These are phyloP conservation scores for Melanargia galathea DNA, from an alignment of 2,888 invertebrate genomes.

Conservation along the genomic window DNA sequence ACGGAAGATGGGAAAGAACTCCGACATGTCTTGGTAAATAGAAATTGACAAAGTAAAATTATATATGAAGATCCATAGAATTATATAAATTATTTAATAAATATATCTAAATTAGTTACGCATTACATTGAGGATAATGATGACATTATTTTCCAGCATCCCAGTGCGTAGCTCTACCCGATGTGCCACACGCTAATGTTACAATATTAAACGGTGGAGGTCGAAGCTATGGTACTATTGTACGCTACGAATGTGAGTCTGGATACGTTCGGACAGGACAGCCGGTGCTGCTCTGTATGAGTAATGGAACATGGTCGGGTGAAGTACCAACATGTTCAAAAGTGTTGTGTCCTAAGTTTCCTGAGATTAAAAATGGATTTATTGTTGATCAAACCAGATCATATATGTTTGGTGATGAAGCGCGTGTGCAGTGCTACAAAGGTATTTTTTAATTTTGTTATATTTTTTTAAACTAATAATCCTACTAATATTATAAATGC, in stretches of 20 bases:
- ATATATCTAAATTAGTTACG: neutral
- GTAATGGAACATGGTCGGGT: constrained; percentile 97
- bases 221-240: constrained; percentile 95
- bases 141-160: constrained; percentile 84
- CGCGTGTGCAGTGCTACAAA: constrained; percentile 94
- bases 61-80: neutral
- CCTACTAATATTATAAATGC: too few species aligned
- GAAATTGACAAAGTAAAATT: neutral
- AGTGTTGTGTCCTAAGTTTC: constrained; percentile 87
- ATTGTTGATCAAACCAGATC: constrained; percentile 89
- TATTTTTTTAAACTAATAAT: too few species aligned
- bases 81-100: neutral
- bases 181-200: constrained; percentile 93
- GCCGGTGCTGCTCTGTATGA: constrained; percentile 96
- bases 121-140: neutral
- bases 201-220: constrained; percentile 94
- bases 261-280: constrained; percentile 94
- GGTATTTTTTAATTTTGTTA: constrained; percentile 56
- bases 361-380: constrained; percentile 93
- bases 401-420: constrained; percentile 94
- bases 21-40: constrained; percentile 91
- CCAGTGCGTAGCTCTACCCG: constrained; percentile 93
- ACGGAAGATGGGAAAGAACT: constrained; percentile 95
- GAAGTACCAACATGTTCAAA: constrained; percentile 93
- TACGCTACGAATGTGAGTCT: constrained; percentile 95